A percentile compares a stretch with the other conserved stretches of the same genome.
Conservation (phyloP, 2,888 invertebrate genomes). For the Rhorus exstirpatorius region DNA sequence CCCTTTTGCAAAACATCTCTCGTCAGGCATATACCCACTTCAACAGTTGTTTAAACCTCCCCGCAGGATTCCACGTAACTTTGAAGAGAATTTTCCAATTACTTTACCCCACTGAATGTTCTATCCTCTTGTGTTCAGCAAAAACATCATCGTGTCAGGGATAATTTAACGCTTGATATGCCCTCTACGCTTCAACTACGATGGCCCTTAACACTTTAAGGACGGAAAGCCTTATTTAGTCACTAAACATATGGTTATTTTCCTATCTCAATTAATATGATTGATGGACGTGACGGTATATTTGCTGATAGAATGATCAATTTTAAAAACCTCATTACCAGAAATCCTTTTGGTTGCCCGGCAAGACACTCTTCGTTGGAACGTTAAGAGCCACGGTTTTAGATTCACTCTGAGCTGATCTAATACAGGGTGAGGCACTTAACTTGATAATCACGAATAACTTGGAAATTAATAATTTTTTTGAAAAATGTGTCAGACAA, state of each 20-base stretch:
- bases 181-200: no score
- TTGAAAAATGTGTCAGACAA: no score
- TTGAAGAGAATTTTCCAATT: conserved; percentile 7
- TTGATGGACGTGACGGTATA: not conserved
- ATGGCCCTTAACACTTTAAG: not conserved
- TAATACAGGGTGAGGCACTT: no score
- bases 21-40: conserved; percentile 23
- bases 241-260: no score
- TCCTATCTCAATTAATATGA: not conserved
- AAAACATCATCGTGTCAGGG: not conserved
- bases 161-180: not conserved
- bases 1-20: conserved; percentile 34
- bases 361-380: not conserved
- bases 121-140: not conserved
- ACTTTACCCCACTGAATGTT: conserved; percentile 6
- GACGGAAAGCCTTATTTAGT: no score
- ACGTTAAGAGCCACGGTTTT: not conserved
- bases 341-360: not conserved
- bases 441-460: no score
- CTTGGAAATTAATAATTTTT: no score
- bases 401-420: not conserved
- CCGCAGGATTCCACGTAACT: conserved; percentile 22
- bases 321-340: not conserved
- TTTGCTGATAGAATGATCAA: not conserved
- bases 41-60: conserved; percentile 41